These are phyloP conservation scores for Lepidonotus clava DNA, from an alignment of 2,888 invertebrate species.

Conservation along the genomic window DNA sequence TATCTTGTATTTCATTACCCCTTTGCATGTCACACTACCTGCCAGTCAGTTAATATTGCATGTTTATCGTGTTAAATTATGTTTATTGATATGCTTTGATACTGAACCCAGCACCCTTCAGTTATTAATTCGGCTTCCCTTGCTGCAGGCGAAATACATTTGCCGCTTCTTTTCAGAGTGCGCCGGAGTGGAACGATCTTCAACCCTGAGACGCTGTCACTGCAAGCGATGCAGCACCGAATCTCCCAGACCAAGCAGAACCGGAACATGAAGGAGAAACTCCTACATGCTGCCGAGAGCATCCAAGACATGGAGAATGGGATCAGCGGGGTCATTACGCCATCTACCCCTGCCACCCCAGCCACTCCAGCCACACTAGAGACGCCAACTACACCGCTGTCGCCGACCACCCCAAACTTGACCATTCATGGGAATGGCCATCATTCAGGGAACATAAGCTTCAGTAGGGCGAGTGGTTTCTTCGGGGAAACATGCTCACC, in stretches of 20 bases:
- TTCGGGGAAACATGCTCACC: background rate
- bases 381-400: conserved; percentile 29
- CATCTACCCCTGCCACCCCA: conserved; percentile 8
- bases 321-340: background rate
- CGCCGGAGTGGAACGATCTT: conserved; percentile 67
- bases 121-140: too few relatives aligned
- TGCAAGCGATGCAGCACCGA: conserved; percentile 66
- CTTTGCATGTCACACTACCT: too few relatives aligned
- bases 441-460: background rate
- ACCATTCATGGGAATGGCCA: background rate
- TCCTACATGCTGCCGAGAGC: conserved; percentile 68
- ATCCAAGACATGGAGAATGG: conserved; percentile 66
- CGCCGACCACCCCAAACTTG: conserved; percentile 12
- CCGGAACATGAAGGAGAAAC: conserved; percentile 76
- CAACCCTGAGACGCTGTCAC: conserved; percentile 72
- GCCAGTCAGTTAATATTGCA: too few relatives aligned
- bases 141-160: background rate
- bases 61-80: too few relatives aligned
- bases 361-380: conserved; percentile 38
- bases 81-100: too few relatives aligned
- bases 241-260: conserved; percentile 62
- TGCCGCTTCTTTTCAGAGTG: conserved; percentile 65
- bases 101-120: too few relatives aligned
- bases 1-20: too few relatives aligned
- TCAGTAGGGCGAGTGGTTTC: conserved; percentile 18